phyloP scores from a whole-genome alignment of 2,888 invertebrate genomes.

The Apantesis nais region DNA sequence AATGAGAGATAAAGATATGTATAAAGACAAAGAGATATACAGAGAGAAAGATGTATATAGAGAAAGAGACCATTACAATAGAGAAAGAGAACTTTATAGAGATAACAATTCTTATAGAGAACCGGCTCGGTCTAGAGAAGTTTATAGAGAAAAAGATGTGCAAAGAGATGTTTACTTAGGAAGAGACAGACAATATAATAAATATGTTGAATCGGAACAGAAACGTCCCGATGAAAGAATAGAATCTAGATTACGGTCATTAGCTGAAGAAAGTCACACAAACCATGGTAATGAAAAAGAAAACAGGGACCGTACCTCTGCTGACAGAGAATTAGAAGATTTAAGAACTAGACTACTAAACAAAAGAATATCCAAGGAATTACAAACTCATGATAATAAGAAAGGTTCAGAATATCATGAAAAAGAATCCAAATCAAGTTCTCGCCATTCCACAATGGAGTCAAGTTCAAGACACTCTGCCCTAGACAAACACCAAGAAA shows the following conservation, averaged over 20 bases:
- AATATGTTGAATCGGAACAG: slow-evolving; percentile 71
- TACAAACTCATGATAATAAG: slow-evolving; percentile 79
- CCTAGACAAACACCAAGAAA: slow-evolving; percentile 82
- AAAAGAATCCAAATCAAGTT: slow-evolving; percentile 71
- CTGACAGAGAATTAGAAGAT: slow-evolving; percentile 89
- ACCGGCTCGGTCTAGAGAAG: slow-evolving; percentile 50
- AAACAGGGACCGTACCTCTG: slow-evolving; percentile 78
- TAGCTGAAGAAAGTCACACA: slow-evolving; percentile 72
- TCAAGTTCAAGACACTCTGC: slow-evolving; percentile 65
- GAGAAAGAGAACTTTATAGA: slow-evolving; percentile 69
- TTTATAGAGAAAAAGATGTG: slow-evolving; percentile 69
- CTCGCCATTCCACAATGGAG: slow-evolving; percentile 70
- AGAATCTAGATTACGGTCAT: slow-evolving; percentile 71
- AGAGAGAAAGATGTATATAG: slow-evolving; percentile 77
- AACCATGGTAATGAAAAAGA: slow-evolving; percentile 80
- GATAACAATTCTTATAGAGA: slow-evolving; percentile 67
- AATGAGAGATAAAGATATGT: slow-evolving; percentile 68
- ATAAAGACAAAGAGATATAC: slow-evolving; percentile 72
- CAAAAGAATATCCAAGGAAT: slow-evolving; percentile 89
- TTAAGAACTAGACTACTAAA: slow-evolving; percentile 90
- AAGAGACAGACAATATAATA: slow-evolving; percentile 70
- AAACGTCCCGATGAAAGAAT: slow-evolving; percentile 75
- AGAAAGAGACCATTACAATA: slow-evolving; percentile 70
- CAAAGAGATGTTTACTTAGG: slow-evolving; percentile 69
- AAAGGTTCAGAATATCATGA: slow-evolving; percentile 79